Base-by-base conservation (phyloP, 2,113 vertebrate species). In the Meles meles region DNA sequence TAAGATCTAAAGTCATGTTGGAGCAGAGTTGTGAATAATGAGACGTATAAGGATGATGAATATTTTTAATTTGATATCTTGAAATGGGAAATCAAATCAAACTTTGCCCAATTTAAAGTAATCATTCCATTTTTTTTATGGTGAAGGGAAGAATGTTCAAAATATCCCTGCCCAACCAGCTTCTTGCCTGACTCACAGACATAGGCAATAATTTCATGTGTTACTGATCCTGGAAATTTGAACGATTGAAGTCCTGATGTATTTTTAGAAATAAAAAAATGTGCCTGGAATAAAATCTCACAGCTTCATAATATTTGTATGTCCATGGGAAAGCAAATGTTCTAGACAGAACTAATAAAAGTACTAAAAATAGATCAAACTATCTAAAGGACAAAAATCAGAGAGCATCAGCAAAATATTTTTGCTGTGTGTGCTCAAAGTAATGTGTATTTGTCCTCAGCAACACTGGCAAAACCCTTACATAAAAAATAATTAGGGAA, bases 311-410 rank as follows among this genome's bases (percentile, higher is more conserved):
- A 96, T 63, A 94, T 96, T 96, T 96, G 34, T 81, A 93, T 72
- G 80, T 61, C 82, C 59, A 93, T 95, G 76, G 84, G 93, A 27
- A 25, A 72, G 96, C 88, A 94, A 89, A 90, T 72, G 1, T 47
- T 96, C 52, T 96, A 94, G n/a, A 95, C 67, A 97, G 81, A 97
- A 96, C 69, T 92, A 98, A 94, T 97, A 98, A 98, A 93, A 90
- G 37, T 77, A 81, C 55, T 88, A 87, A 98, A 98, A 98, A 98
- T 96, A 98, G 98, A 97, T 98, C 97, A 97, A 94, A 90, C 93
- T 96, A 61, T 92, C 82, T 79, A 95, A 97, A 98, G 90, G 81
- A 89, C 81, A 42, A 84, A 97, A 98, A 98, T 82, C 31, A 91
- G 57, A 94, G 82, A 7, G 44, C 96, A 97, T 96, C 89, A 98